Conservation (phyloP, 92 coral and sea anemone species). For the Zoanthus gigantus region DNA sequence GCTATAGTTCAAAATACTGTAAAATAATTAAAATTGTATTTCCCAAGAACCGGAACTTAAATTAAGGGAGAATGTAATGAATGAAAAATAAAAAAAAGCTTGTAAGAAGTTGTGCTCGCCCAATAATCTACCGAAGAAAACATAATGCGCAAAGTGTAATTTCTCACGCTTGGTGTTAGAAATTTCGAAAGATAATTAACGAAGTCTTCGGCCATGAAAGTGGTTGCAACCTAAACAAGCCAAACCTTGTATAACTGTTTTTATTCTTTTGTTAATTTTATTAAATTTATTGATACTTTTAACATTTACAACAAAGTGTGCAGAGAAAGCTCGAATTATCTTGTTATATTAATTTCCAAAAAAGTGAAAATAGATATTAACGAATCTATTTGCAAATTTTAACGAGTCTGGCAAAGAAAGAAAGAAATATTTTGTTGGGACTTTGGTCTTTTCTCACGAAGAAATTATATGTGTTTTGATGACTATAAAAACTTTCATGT, state of each 20-base stretch:
- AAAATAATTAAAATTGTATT: not conserved
- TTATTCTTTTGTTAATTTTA: not conserved
- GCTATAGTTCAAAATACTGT: not conserved
- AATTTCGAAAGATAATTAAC: slow-evolving; percentile 14
- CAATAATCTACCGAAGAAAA: not conserved
- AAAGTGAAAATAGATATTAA: not conserved
- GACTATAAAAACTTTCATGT: not conserved
- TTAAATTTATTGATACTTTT: not conserved
- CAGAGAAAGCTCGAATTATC: not conserved
- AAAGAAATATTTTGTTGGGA: not conserved
- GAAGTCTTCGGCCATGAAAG: not conserved
- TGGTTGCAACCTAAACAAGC: not conserved
- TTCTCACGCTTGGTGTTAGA: slow-evolving; percentile 15
- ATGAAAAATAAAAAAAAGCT: not conserved
- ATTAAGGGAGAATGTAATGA: not conserved
- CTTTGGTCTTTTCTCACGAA: not conserved
- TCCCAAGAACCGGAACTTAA: not conserved
- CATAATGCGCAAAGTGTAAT: not conserved
- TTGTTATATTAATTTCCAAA: not conserved
- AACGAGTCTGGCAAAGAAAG: not conserved
- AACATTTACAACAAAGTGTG: not conserved
- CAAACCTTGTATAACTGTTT: not conserved
- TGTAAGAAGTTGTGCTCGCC: not conserved
- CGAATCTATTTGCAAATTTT: not conserved
- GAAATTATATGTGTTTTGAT: not conserved